These are phyloP conservation scores for Rhinolophus sinicus DNA, from an alignment of 2,113 vertebrate genomes.

Conservation along the genomic window DNA sequence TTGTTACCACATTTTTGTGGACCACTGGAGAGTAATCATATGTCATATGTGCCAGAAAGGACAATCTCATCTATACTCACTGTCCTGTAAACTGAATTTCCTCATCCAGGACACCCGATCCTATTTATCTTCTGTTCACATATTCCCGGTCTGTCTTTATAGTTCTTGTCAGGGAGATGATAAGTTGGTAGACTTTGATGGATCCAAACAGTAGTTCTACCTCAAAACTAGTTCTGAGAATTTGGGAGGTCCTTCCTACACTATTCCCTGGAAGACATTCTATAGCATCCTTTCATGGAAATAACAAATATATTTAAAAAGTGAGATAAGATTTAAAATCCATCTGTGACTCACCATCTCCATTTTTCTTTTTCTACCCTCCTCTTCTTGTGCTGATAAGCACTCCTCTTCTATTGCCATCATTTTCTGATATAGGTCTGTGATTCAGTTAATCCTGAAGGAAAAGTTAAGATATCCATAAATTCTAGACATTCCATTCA, in stretches of 20 bases:
- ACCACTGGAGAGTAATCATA: not conserved
- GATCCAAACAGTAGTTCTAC: not conserved
- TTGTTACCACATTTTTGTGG: not conserved
- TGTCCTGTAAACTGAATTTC: conserved; percentile 16
- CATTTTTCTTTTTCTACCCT: not conserved
- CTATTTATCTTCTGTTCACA: not conserved
- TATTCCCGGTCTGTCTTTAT: not conserved
- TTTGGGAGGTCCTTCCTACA: not conserved
- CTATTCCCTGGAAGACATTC: not conserved
- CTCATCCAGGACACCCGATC: not conserved
- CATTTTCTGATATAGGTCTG: not conserved
- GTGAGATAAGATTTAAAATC: not conserved
- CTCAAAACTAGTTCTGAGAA: conserved; percentile 8
- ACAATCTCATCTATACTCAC: not conserved
- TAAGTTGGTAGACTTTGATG: not conserved
- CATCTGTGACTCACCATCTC: not conserved
- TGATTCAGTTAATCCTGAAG: not conserved
- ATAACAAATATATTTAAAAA: conserved; percentile 28
- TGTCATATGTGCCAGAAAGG: not conserved
- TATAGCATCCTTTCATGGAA: not conserved
- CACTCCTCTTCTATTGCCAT: not conserved
- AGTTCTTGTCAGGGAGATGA: not conserved
- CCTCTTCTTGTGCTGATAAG: not conserved
- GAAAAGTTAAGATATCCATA: not conserved
- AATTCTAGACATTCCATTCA: not conserved